Base-by-base conservation (phyloP, 2,888 invertebrate species). In the Erebia epiphron region DNA sequence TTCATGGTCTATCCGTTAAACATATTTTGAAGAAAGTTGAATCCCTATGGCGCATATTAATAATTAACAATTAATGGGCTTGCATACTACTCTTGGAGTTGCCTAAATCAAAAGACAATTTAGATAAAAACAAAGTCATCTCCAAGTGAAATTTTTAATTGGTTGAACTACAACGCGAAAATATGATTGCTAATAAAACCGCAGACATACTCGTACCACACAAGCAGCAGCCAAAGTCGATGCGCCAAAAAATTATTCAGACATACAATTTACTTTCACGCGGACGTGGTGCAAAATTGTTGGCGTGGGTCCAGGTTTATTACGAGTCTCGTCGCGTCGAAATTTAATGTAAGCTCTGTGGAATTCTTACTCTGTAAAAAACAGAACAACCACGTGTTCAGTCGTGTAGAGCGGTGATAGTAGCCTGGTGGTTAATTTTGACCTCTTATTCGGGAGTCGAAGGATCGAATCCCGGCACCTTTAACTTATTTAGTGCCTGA, bases 191-290 rank as follows among this genome's bases (percentile, higher is more conserved):
- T 50, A 64, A 52, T 35, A 26, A 64, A 52, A 64, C 61, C 61
- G 50, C 13, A 11, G 35, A 52, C 26, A 26, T n/a, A n/a, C n/a
- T n/a, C n/a, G n/a, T n/a, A n/a, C 26, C n/a, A 69, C 63, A 67
- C 61, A 49, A 35, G 56, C 61, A 54, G 66, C 61, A 52, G 66
- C 70, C 62, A 67, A 73, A 75, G 75, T 74, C 78, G 70, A 70
- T 70, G 68, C 71, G 70, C 70, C 78, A 75, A 77, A 77, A 58
- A 75, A 73, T 76, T 75, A 76, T 75, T 73, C 75, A 67, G 75
- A 73, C 69, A 70, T 74, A 75, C 75, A 74, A 77, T 77, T 77
- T 76, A 77, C 75, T 78, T 75, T 75, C 73, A 75, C 69, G 74
- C 69, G 73, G 71, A 68, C 74, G 70, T 73, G 71, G 73, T 73